Base-by-base conservation (phyloP, 2,113 vertebrate species). In the Kryptolebias marmoratus region DNA sequence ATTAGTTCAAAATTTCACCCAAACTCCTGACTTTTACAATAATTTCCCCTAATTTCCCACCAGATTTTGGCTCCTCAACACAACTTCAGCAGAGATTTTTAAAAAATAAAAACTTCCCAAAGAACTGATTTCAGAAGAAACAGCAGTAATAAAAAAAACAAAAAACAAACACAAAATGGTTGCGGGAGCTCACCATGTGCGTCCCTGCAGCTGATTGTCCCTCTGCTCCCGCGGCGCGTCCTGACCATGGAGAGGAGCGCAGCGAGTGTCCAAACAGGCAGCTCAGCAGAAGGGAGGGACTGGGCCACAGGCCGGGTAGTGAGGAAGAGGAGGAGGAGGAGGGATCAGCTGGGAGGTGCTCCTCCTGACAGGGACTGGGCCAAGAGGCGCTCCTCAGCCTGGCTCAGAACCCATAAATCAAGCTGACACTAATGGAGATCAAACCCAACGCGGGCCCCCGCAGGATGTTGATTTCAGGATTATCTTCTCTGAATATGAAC, bases 121-220 rank as follows among this genome's bases (percentile, higher is more conserved):
- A 22, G 22, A 22, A 22, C 22, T 22, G 22, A 22, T 22, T 22
- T 22, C 22, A 22, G 5, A 42, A 5, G 5, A 42, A 36, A 36
- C 36, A 36, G 10, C 39, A 9, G 8, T 42, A 42, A 42, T 9
- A 42, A 42, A 8, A 42, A 42, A 8, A 6, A 8, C 10, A 36
- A 36, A 4, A 36, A 6, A 1, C 1, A 10, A 42, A 42, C n/a
- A 22, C 1, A n/a, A 60, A 31, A 11, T 11, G 3, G 31, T 4
- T 15, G 16, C 7, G 58, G 28, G 16, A 2, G 70, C 93, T 90
- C 82, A 94, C 93, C 93, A 93, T 94, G 90, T 90, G 90, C 80
- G 87, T 90, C 89, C 75, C 81, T 65, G 62, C 58, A 53, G 50
- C 75, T 71, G 49, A 8, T 47, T 56, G 66, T 69, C 60, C 80